These are phyloP conservation scores for Girardinichthys multiradiatus DNA, from an alignment of 2,113 vertebrate genomes.

Conservation along the genomic window DNA sequence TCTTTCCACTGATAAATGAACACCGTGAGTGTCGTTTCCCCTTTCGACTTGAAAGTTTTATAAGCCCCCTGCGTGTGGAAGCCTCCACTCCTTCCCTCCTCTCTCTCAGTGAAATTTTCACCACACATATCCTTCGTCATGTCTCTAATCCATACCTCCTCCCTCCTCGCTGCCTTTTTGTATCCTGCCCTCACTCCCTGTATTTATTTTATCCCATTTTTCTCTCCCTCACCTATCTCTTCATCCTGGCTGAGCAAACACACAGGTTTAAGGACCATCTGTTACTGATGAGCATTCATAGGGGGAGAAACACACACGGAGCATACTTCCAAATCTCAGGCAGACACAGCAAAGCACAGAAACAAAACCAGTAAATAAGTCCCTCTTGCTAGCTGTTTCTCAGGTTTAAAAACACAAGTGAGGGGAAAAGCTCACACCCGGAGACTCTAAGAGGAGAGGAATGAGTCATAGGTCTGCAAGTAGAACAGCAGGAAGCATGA, in stretches of 20 bases:
- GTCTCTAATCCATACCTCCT: background rate
- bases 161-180: conserved; percentile 28
- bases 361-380: background rate
- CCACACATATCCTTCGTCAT: background rate
- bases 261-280: conserved; percentile 74
- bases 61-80: conserved; percentile 31
- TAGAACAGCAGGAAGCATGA: conserved; percentile 35
- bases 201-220: conserved; percentile 47
- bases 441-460: conserved; percentile 12
- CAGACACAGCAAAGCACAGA: background rate
- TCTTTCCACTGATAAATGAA: conserved; percentile 35
- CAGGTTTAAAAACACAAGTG: background rate
- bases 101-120: conserved; percentile 4
- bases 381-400: conserved; percentile 1
- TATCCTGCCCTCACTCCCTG: conserved; percentile 28
- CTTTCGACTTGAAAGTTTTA: conserved; percentile 48
- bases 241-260: conserved; percentile 68
- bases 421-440: conserved; percentile 5
- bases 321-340: background rate
- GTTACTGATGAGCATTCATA: conserved; percentile 63
- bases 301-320: conserved; percentile 40
- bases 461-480: conserved; percentile 56
- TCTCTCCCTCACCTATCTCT: conserved; percentile 33
- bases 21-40: conserved; percentile 1
- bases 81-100: conserved; percentile 2